phyloP scores from a whole-genome alignment of 2,797 vertebrate genomes.

The Pseudochaenichthys georgianus region DNA sequence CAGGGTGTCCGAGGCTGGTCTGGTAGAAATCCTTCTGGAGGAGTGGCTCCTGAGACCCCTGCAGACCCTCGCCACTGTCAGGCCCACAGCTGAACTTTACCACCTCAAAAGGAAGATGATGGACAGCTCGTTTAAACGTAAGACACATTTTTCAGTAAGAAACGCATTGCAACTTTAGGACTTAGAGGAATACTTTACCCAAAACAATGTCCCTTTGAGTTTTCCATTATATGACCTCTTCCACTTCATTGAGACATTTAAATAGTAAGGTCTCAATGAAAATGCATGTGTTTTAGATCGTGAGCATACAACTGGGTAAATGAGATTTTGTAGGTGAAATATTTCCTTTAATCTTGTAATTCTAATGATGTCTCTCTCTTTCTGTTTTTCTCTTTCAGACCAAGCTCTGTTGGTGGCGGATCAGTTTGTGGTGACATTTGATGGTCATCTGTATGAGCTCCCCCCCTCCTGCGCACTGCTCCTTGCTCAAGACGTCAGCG shows the following conservation, averaged over 20 bases:
- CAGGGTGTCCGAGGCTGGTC: constrained; percentile 69
- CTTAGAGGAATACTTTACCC: not conserved
- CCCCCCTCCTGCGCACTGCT: constrained; percentile 82
- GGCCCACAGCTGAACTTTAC: constrained; percentile 84
- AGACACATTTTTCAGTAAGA: constrained; percentile 20
- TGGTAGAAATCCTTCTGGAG: constrained; percentile 85
- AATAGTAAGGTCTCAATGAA: too few relatives aligned
- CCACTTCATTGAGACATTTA: too few relatives aligned
- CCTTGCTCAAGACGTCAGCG: constrained; percentile 83
- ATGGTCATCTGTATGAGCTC: constrained; percentile 85
- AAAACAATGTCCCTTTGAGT: too few relatives aligned
- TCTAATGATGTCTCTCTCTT: not conserved
- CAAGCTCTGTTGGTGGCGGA: constrained; percentile 86
- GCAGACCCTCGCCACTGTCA: constrained; percentile 71
- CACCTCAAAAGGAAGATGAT: constrained; percentile 85
- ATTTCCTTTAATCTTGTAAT: too few relatives aligned
- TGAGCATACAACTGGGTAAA: too few relatives aligned
- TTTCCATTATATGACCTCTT: too few relatives aligned
- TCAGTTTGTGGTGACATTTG: constrained; percentile 88
- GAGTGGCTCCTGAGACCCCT: constrained; percentile 87
- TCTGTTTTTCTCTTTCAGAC: constrained; percentile 73
- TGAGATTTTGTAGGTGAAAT: too few relatives aligned
- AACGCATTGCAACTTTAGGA: not conserved
- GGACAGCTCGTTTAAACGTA: constrained; percentile 88
- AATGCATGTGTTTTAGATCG: too few relatives aligned